Base-by-base conservation (phyloP, 1,140 invertebrate species). In the Vollenhovia emeryi region DNA sequence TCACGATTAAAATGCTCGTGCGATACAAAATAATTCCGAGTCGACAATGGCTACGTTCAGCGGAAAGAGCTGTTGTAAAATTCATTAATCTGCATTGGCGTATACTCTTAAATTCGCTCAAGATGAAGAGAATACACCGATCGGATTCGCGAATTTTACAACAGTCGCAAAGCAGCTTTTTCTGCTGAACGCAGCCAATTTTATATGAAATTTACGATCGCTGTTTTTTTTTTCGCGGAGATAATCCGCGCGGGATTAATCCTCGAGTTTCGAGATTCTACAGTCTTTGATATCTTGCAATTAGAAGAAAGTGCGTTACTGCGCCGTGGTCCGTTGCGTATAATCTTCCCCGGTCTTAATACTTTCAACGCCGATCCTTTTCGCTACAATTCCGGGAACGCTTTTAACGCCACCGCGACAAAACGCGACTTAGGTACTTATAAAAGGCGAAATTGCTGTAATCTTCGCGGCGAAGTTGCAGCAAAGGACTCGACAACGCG, bases 361-460 rank as follows among this genome's bases (percentile, higher is more conserved):
- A 18, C 48, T 64, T 78, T 33, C 57, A 62, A 64, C n/a, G 40
- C 6, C 57, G n/a, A 45, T 76, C 13, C 30, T 21, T 66, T 48
- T 50, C 59, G 57, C n/a, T 76, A 45, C 75, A 48, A 78, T 66
- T 66, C 59, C 43, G 5, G 30, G 75, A 66, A 78, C 27, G 43
- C 43, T 62, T 36, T 62, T 66, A 57, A 74, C 33, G 48, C 24
- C 27, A 30, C 24, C 36, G 59, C 43, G 43, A 78, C 75, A 48
- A 78, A 64, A 78, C 13, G 40, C 59, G 27, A 78, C 40, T 33
- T 76, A 11, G 13, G n/a, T 59, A 78, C 40, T 48, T 30, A 52
- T 71, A 68, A 73, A 82, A 69, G 33, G 33, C 9, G 24, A 82
- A 73, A 73, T 78, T 78, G 30, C 75, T 59, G 33, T 30, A 76